phyloP scores from a whole-genome alignment of 2,888 invertebrate genomes.

The Junonia oenone region DNA sequence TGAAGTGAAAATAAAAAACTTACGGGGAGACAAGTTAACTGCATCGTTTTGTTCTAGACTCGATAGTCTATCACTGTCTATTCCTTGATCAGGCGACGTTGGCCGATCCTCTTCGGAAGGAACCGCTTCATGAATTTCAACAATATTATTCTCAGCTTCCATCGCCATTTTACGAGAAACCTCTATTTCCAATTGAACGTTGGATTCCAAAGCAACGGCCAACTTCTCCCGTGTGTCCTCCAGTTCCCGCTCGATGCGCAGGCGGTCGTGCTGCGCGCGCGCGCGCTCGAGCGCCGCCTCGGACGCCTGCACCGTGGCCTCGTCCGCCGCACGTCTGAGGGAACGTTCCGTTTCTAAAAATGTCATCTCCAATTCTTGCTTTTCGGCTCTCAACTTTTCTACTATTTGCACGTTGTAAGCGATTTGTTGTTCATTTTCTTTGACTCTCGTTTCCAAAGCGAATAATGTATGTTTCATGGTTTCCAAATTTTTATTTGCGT shows the following conservation, averaged over 20 bases:
- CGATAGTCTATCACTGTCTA: constrained; percentile 88
- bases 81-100: constrained; percentile 92
- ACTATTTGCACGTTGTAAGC: constrained; percentile 44
- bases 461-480: constrained; percentile 42
- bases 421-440: constrained; percentile 53
- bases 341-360: constrained; percentile 74
- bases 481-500: constrained; percentile 48
- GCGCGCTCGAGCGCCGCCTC: constrained; percentile 86
- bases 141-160: constrained; percentile 50
- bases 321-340: constrained; percentile 84
- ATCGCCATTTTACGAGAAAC: constrained; percentile 60
- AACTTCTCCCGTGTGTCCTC: constrained; percentile 77
- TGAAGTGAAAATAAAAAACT: no score
- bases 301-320: constrained; percentile 85
- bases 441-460: constrained; percentile 46
- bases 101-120: constrained; percentile 65
- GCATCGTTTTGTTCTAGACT: constrained; percentile 81
- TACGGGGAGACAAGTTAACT: constrained; percentile 64
- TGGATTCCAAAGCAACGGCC: constrained; percentile 47
- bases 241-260: constrained; percentile 82
- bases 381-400: constrained; percentile 55
- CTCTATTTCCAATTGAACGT: constrained; percentile 65
- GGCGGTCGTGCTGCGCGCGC: constrained; percentile 84
- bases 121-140: constrained; percentile 46
- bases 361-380: constrained; percentile 59